Evolutionary conservation across 2,888 invertebrate species (phyloP).

Genomic region (Synanthedon vespiformis): DNA sequence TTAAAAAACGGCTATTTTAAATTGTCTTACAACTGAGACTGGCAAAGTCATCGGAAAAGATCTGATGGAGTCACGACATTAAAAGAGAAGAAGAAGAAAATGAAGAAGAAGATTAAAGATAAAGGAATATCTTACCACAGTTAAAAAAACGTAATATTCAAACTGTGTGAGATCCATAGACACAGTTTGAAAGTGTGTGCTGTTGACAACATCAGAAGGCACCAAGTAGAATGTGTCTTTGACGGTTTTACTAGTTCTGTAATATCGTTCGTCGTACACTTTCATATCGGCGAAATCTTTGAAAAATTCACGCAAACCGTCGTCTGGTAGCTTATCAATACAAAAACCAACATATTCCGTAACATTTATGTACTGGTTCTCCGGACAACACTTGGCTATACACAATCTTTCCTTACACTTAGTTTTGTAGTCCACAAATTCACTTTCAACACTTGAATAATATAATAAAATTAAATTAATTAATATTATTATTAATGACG

Average conservation of each 20-base stretch:
- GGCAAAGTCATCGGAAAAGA: too few species aligned
- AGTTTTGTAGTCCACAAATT: not conserved
- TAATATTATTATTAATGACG: not conserved
- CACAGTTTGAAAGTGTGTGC: not conserved
- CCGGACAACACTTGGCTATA: not conserved
- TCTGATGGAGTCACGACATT: not conserved
- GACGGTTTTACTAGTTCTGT: constrained; percentile 1
- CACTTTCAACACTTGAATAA: not conserved
- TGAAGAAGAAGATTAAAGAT: not conserved
- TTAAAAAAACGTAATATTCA: not conserved
- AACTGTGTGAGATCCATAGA: not conserved
- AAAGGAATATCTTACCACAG: not conserved
- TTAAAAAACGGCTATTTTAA: too few species aligned
- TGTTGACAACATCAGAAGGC: not conserved
- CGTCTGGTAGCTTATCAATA: not conserved
- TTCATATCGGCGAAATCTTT: not conserved
- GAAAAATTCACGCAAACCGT: not conserved
- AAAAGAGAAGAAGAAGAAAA: not conserved
- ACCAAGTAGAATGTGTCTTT: constrained; percentile 3
- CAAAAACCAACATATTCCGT: not conserved
- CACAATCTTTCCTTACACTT: not conserved
- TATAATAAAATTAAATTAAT: not conserved
- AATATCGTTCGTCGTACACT: not conserved
- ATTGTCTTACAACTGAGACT: too few species aligned
- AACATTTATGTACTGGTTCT: not conserved